phyloP scores from a whole-genome alignment of 2,888 invertebrate species.

The Cheilosia vernalis region DNA sequence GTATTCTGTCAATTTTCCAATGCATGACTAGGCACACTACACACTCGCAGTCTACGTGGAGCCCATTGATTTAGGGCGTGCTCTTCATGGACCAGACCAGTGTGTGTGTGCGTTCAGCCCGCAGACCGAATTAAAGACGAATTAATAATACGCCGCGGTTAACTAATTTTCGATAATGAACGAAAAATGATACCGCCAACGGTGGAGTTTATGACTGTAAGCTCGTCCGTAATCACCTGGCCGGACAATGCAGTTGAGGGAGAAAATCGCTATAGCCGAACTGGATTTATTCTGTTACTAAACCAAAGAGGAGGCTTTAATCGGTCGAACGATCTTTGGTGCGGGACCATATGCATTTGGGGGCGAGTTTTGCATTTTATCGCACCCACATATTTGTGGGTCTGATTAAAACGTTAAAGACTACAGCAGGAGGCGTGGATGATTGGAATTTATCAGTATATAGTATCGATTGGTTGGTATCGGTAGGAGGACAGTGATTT shows the following conservation, averaged over 20 bases:
- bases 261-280: slow-evolving; percentile 5
- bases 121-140: slow-evolving; percentile 71
- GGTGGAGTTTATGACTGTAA: slow-evolving; percentile 56
- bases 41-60: not conserved
- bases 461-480: too few relatives aligned
- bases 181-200: slow-evolving; percentile 70
- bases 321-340: slow-evolving; percentile 60
- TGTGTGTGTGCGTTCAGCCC: slow-evolving; percentile 20
- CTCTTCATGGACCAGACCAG: not conserved
- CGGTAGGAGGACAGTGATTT: slow-evolving; percentile 56
- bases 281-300: slow-evolving; percentile 41
- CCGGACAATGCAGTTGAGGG: slow-evolving; percentile 16
- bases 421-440: slow-evolving; percentile 2
- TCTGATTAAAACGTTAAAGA: slow-evolving; percentile 21
- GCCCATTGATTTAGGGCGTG: slow-evolving; percentile 40
- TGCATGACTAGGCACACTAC: not conserved
- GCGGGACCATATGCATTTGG: not conserved
- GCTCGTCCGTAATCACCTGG: slow-evolving; percentile 67
- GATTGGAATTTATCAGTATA: slow-evolving; percentile 67
- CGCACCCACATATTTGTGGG: not conserved
- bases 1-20: slow-evolving; percentile 37
- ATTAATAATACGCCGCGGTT: slow-evolving; percentile 74
- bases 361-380: slow-evolving; percentile 43
- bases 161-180: slow-evolving; percentile 75
- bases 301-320: slow-evolving; percentile 64